phyloP scores from a whole-genome alignment of 2,113 vertebrate species.

The Addax nasomaculatus region DNA sequence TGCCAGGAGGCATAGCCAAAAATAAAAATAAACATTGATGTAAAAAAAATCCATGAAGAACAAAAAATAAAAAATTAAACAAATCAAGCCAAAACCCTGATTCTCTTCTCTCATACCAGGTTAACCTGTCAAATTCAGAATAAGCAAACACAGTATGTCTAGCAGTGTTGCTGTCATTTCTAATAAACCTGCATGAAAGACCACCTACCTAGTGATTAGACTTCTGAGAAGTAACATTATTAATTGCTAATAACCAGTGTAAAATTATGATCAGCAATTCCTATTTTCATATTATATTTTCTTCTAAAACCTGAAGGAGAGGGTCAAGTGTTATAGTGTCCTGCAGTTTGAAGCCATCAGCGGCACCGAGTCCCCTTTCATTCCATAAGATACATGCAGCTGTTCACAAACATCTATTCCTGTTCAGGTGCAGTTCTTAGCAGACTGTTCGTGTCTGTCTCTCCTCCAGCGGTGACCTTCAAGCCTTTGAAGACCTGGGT shows the following conservation, averaged over 20 bases:
- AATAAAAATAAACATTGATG: background rate
- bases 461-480: background rate
- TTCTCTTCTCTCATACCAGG: background rate
- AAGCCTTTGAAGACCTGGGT: background rate
- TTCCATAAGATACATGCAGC: fast-evolving
- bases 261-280: background rate
- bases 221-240: background rate
- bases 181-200: background rate
- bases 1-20: background rate
- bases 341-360: background rate
- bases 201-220: background rate
- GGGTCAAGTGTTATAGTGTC: background rate
- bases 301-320: background rate
- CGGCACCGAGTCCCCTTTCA: fast-evolving
- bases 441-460: fast-evolving
- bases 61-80: background rate
- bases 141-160: fast-evolving
- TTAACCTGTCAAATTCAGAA: background rate
- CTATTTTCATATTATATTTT: background rate
- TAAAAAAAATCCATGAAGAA: background rate
- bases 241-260: background rate
- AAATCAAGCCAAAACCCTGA: background rate
- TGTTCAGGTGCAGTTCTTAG: background rate
- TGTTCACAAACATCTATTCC: fast-evolving
- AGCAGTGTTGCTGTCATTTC: background rate